A percentile compares a stretch with the other conserved stretches of the same genome.
Conservation (phyloP, 2,888 invertebrate genomes). For the Punctoribates punctum region DNA sequence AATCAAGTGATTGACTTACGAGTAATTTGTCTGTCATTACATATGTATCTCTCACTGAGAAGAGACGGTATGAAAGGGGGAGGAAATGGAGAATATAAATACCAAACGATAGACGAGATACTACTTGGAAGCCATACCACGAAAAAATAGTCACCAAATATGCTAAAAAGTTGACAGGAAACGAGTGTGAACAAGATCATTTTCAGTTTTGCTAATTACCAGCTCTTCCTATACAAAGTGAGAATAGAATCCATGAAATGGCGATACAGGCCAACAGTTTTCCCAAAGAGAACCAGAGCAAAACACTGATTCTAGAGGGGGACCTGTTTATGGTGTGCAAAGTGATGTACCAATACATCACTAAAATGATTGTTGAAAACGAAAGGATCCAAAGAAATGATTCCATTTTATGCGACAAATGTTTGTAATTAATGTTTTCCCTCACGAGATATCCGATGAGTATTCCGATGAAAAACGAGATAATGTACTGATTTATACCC, state of each 20-base stretch:
- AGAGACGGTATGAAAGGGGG: slow-evolving; percentile 38
- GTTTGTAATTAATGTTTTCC: slow-evolving; percentile 1
- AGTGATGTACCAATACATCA: slow-evolving; percentile 35
- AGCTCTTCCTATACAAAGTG: slow-evolving; percentile 37
- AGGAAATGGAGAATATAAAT: slow-evolving; percentile 40
- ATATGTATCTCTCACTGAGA: slow-evolving; percentile 39
- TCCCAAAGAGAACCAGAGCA: slow-evolving; percentile 38
- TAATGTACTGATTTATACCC: slow-evolving; percentile 41
- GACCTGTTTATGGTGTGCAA: slow-evolving; percentile 29
- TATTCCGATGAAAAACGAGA: slow-evolving; percentile 37
- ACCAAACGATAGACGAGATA: slow-evolving; percentile 39
- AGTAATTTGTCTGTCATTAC: slow-evolving; percentile 41
- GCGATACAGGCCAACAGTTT: slow-evolving; percentile 35
- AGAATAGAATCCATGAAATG: slow-evolving; percentile 37
- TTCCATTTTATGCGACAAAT: not conserved
- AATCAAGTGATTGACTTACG: not conserved
- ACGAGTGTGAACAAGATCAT: no score
- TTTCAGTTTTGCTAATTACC: slow-evolving; percentile 11
- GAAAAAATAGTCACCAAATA: slow-evolving; percentile 15
- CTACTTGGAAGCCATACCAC: slow-evolving; percentile 33
- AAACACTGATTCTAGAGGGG: slow-evolving; percentile 13
- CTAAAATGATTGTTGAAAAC: not conserved
- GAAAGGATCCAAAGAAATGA: slow-evolving; percentile 32
- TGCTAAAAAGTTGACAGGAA: not conserved
- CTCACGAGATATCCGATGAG: slow-evolving; percentile 33